Percentiles rank a stretch among this genome's conserved stretches.
Evolutionary conservation across 2,113 vertebrate genomes (phyloP).

Genomic region (Gila orcuttii): DNA sequence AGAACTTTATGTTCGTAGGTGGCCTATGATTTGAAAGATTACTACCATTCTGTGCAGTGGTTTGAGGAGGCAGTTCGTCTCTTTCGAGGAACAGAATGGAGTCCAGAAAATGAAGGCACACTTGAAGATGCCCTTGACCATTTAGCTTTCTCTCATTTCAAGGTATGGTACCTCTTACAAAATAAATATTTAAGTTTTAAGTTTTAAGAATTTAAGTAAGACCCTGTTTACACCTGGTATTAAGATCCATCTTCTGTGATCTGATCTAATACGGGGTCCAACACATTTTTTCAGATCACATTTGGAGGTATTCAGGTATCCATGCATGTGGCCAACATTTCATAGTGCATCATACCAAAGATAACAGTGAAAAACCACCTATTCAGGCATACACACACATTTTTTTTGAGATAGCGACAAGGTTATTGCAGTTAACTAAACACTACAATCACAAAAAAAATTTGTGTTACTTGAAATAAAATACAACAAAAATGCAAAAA

Average conservation of each 20-base stretch:
- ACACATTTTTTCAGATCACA: background rate
- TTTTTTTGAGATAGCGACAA: too few relatives aligned
- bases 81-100: slow-evolving; percentile 83
- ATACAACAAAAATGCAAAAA: too few relatives aligned
- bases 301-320: background rate
- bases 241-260: slow-evolving; percentile 3
- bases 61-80: slow-evolving; percentile 87
- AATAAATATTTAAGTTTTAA: too few relatives aligned
- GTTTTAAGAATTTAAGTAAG: background rate
- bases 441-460: too few relatives aligned
- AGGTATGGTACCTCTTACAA: slow-evolving; percentile 62
- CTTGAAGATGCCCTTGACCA: slow-evolving; percentile 90
- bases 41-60: slow-evolving; percentile 91
- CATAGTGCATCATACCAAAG: background rate
- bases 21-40: slow-evolving; percentile 88
- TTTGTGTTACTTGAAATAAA: background rate
- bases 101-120: slow-evolving; percentile 83
- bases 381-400: too few relatives aligned
- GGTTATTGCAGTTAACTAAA: too few relatives aligned
- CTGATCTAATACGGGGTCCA: background rate
- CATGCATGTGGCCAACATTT: background rate
- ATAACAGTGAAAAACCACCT: too few relatives aligned
- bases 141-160: slow-evolving; percentile 92
- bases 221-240: background rate
- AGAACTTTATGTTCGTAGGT: slow-evolving; percentile 73